phyloP scores from a whole-genome alignment of 1,140 invertebrate species.

The Oncopodura yosiiana region DNA sequence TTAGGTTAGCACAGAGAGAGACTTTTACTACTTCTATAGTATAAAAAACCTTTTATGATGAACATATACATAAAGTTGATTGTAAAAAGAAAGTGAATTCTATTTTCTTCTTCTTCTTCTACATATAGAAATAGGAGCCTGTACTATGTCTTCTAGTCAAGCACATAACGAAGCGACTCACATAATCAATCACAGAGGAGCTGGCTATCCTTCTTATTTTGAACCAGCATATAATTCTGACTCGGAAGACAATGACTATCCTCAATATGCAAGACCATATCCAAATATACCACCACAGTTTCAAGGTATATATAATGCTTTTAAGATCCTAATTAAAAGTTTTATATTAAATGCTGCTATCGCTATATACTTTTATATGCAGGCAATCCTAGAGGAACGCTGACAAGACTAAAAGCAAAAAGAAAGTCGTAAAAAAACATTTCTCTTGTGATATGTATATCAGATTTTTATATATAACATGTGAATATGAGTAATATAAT shows the following conservation, averaged over 20 bases:
- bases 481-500: no score
- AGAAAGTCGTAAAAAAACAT: constrained; percentile 1
- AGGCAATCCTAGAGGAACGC: not conserved
- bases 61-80: not conserved
- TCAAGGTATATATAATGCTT: not conserved
- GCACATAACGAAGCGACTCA: constrained; percentile 9
- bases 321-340: not conserved
- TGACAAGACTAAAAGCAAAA: no score
- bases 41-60: no score
- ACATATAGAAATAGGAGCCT: not conserved
- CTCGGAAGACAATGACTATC: constrained; percentile 19
- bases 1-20: constrained; percentile 6
- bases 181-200: constrained; percentile 7
- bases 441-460: constrained; percentile 19
- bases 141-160: not conserved
- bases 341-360: not conserved
- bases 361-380: not conserved
- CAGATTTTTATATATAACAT: no score
- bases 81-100: not conserved
- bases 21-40: no score
- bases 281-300: not conserved
- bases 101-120: not conserved
- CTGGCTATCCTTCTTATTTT: constrained; percentile 1
- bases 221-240: constrained; percentile 16
- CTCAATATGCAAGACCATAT: constrained; percentile 18